Evolutionary conservation across 2,797 vertebrate genomes (phyloP), one percentile per base, ranked within the genome.

Genomic region (Salmo trutta): DNA sequence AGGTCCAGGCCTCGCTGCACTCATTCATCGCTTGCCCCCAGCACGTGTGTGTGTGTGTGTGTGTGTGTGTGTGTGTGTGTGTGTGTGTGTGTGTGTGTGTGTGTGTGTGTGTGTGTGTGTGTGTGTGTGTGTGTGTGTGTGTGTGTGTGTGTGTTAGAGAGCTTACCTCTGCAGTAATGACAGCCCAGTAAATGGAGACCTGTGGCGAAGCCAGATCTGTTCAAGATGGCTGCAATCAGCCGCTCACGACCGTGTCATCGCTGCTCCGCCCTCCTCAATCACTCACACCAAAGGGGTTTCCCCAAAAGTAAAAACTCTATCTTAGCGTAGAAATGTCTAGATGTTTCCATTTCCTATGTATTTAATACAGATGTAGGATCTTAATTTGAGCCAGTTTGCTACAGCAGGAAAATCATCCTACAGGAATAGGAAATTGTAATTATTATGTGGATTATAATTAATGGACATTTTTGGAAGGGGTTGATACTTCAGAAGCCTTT

Each of bases 201-300:
- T 80, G 82, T 68, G 75, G 91, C 87, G 86, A 89, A 78, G 78
- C 78, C 86, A 90, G 93, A 94, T 94, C 91, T 85, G 70, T 94
- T 95, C 94, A 95, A 94, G 93, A 94, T 95, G 93, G 90, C 92
- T 90, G 92, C 90, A 95, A 93, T 93, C 94, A 95, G 90, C 91
- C 85, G 89, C 89, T 85, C 90, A 83, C 85, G 87, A 86, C 89
- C 88, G 83, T 87, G 86, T 92, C 92, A 93, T 92, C 92, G 88
- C 90, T 85, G 89, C 90, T 84, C 84, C 76, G 82, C 83, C 85
- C 82, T 77, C 78, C 71, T 24, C 47, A 62, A 69, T 47, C 16
- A 73, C 51, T 54, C 71, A 72, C 71, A 41, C 47, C 41, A 10
- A 41, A 41, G 8, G 41, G 10, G 41, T 29, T 52, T 53, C 70